Conservation (phyloP, 2,888 invertebrate species). For the Ichneumoninae sp. region DNA sequence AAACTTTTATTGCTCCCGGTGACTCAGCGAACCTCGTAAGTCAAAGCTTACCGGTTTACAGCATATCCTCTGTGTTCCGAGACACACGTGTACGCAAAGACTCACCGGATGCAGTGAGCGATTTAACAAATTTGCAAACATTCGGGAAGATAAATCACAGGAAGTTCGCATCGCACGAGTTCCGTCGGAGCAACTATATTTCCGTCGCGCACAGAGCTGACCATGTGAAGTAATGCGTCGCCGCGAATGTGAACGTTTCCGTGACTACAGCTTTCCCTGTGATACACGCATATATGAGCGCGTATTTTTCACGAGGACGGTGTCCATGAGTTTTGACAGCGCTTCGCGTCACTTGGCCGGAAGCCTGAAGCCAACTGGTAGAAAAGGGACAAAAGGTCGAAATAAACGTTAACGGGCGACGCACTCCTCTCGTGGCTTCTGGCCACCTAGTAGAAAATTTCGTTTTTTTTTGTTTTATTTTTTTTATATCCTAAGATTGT, state of each 20-base stretch:
- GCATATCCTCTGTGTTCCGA: neutral
- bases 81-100: neutral
- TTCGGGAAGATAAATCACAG: slow-evolving; percentile 43
- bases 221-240: slow-evolving; percentile 8
- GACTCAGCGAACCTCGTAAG: slow-evolving; percentile 19
- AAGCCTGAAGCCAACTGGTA: slow-evolving; percentile 36
- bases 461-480: neutral
- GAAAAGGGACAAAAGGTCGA: slow-evolving; percentile 41
- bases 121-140: slow-evolving; percentile 48
- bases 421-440: slow-evolving; percentile 25
- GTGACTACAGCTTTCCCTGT: neutral
- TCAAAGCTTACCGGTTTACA: neutral
- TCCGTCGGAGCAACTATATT: slow-evolving; percentile 36
- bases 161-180: slow-evolving; percentile 19
- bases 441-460: slow-evolving; percentile 46
- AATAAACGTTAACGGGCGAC: neutral
- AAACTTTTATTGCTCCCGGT: slow-evolving; percentile 2
- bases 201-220: slow-evolving; percentile 14
- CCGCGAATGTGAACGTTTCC: slow-evolving; percentile 4
- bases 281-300: neutral
- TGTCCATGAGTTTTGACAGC: slow-evolving; percentile 25
- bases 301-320: neutral
- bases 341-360: slow-evolving; percentile 40
- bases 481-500: neutral
- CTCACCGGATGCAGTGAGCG: slow-evolving; percentile 30